A percentile compares a stretch with the other conserved stretches of the same genome.
phyloP scores from a whole-genome alignment of 2,113 vertebrate genomes.

The Ochotona curzoniae region DNA sequence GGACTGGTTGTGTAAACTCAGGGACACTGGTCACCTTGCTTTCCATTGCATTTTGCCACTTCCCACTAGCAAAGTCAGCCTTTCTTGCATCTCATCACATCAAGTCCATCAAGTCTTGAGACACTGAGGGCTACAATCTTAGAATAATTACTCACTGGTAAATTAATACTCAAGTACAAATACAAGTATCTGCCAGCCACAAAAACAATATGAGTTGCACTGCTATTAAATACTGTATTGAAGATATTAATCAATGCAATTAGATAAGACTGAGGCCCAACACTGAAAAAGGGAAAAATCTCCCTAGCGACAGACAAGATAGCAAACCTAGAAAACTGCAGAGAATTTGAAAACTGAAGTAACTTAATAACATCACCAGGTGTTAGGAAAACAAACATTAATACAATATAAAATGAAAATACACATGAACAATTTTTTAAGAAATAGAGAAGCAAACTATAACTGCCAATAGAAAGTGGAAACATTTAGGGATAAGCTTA shows the following conservation, averaged over 20 bases:
- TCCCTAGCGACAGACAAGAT: background rate
- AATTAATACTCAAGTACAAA: conserved; percentile 22
- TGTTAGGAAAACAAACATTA: conserved; percentile 39
- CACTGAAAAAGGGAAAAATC: background rate
- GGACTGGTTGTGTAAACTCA: background rate
- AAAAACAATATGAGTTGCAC: conserved; percentile 38
- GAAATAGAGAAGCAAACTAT: conserved; percentile 23
- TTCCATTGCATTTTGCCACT: background rate
- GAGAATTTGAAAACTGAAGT: conserved; percentile 6
- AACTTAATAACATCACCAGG: conserved; percentile 7
- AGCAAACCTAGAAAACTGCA: background rate
- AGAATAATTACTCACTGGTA: background rate
- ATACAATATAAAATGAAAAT: background rate
- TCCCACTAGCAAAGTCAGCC: background rate
- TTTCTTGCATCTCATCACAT: background rate
- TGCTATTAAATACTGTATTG: background rate
- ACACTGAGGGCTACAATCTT: background rate
- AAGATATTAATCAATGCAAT: background rate
- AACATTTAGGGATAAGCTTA: background rate
- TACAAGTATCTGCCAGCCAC: background rate
- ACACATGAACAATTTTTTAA: conserved; percentile 19
- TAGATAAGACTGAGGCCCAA: conserved; percentile 10
- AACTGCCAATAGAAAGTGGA: conserved; percentile 1
- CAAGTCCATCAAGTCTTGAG: background rate
- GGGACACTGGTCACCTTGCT: background rate